Evolutionary conservation across 35 echinoderm and acorn worm species (phyloP).

Genomic region (Antedon bifida): DNA sequence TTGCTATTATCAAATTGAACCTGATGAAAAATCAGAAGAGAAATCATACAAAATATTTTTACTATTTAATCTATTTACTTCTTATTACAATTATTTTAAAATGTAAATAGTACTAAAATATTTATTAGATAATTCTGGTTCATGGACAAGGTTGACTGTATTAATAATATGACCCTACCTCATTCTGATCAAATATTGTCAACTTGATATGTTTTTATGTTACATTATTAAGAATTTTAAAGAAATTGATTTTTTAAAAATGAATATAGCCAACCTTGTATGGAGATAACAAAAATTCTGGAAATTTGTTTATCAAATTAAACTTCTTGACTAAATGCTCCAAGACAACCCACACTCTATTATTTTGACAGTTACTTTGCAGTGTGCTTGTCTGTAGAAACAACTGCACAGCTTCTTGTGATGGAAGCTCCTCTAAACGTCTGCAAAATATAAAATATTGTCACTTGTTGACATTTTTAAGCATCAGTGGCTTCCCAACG

Average conservation of each 20-base stretch:
- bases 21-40: neutral
- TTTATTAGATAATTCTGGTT: too few species aligned
- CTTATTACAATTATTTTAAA: too few species aligned
- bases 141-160: too few species aligned
- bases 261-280: neutral
- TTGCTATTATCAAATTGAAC: neutral
- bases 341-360: conserved; percentile 59
- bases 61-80: too few species aligned
- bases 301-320: conserved; percentile 28
- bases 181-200: too few species aligned
- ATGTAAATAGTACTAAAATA: too few species aligned
- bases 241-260: too few species aligned
- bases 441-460: conserved; percentile 10
- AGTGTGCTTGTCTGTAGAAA: conserved; percentile 52
- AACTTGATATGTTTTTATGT: too few species aligned
- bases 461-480: too few species aligned
- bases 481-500: too few species aligned
- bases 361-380: conserved; percentile 43
- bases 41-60: neutral
- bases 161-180: too few species aligned
- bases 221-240: too few species aligned
- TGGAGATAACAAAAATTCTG: conserved; percentile 28
- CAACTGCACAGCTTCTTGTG: conserved; percentile 37
- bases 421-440: conserved; percentile 24
- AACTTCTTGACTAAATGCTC: conserved; percentile 50